Percentiles rank a stretch among this genome's conserved stretches.
Evolutionary conservation across 1,140 invertebrate species (phyloP).

Genomic region (Pogonomyrmex barbatus): DNA sequence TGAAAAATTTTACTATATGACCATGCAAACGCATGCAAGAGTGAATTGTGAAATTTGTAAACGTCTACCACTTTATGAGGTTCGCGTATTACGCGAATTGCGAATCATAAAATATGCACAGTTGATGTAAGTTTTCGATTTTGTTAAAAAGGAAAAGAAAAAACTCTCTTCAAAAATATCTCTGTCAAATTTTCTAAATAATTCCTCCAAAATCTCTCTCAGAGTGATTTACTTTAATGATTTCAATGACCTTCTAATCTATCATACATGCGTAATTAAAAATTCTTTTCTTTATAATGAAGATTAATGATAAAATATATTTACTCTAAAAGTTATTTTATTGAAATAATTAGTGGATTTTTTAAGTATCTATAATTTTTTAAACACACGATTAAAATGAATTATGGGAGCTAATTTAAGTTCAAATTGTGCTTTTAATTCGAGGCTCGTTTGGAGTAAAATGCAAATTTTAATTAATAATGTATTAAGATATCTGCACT

Average conservation of each 20-base stretch:
- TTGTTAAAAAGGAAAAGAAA: background rate
- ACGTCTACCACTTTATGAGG: too few species aligned
- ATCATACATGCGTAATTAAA: background rate
- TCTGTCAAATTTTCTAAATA: background rate
- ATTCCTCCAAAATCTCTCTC: background rate
- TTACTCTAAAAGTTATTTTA: background rate
- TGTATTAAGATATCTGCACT: background rate
- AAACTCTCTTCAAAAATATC: background rate
- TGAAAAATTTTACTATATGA: slow-evolving; percentile 8
- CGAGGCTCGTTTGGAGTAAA: too few species aligned
- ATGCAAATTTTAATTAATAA: background rate
- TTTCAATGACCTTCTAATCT: background rate
- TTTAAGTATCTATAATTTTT: background rate
- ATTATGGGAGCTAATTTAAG: background rate
- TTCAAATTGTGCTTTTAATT: too few species aligned
- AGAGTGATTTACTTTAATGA: background rate
- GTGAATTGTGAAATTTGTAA: background rate
- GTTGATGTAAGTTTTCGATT: background rate
- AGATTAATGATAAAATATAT: background rate
- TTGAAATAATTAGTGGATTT: background rate
- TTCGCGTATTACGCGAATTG: background rate
- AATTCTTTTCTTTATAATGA: background rate
- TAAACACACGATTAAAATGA: background rate
- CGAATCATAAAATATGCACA: background rate
- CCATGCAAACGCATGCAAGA: background rate